Evolutionary conservation across 1,140 invertebrate species (phyloP).

Genomic region (Formica selysi): DNA sequence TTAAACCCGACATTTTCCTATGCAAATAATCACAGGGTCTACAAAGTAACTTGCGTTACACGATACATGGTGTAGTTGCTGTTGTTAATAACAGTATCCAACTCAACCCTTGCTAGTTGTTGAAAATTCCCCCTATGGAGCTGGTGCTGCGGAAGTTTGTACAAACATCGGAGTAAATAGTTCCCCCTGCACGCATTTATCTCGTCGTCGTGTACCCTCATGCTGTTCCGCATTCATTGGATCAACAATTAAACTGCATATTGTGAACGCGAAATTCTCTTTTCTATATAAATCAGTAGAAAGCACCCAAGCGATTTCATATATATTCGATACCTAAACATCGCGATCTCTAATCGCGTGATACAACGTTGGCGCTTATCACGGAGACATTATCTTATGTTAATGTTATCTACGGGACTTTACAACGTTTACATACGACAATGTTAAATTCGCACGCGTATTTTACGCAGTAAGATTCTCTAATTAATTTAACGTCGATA

Average conservation of each 20-base stretch:
- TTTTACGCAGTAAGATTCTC: not conserved
- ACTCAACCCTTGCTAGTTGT: not conserved
- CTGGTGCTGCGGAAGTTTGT: constrained; percentile 32
- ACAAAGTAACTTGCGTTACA: constrained; percentile 8
- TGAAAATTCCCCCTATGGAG: constrained; percentile 49
- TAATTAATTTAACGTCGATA: not conserved
- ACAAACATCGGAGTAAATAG: constrained; percentile 46
- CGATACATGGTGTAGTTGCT: not conserved
- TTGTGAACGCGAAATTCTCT: constrained; percentile 32
- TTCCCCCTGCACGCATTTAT: constrained; percentile 50
- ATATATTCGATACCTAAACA: not conserved
- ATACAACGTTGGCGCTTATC: not conserved
- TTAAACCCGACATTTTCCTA: constrained; percentile 3
- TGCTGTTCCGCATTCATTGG: constrained; percentile 32
- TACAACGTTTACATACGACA: not conserved
- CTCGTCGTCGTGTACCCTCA: constrained; percentile 17
- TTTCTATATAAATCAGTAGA: constrained; percentile 18
- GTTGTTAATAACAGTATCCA: constrained; percentile 28
- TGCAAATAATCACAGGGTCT: constrained; percentile 13
- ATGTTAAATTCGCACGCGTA: constrained; percentile 22
- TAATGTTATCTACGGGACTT: not conserved
- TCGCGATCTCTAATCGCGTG: not conserved
- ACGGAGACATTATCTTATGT: not conserved
- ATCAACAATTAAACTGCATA: constrained; percentile 57
- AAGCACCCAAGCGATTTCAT: not conserved